Evolutionary conservation across 1,140 invertebrate species (phyloP).

Genomic region (Pogonomyrmex barbatus): DNA sequence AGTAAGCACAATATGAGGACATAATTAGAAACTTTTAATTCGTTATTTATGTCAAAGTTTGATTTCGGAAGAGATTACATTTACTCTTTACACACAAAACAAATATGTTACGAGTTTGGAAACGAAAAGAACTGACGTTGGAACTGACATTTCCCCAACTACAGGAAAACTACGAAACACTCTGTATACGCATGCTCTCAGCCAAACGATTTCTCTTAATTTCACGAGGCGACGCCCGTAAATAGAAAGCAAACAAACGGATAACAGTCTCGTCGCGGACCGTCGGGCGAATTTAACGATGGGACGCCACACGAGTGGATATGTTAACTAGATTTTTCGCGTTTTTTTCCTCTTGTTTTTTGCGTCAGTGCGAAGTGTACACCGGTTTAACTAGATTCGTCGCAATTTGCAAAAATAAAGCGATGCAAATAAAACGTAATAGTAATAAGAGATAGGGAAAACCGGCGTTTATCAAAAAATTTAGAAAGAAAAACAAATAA

Average conservation of each 20-base stretch:
- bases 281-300: slow-evolving; percentile 60
- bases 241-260: slow-evolving; percentile 61
- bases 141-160: slow-evolving; percentile 41
- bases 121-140: slow-evolving; percentile 24
- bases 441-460: slow-evolving; percentile 15
- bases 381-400: slow-evolving; percentile 49
- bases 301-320: slow-evolving; percentile 48
- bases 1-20: background rate
- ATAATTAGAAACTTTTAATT: slow-evolving; percentile 5
- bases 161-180: slow-evolving; percentile 41
- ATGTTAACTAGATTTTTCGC: slow-evolving; percentile 55
- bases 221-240: slow-evolving; percentile 53
- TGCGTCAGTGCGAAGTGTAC: background rate
- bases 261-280: slow-evolving; percentile 53
- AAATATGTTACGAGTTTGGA: slow-evolving; percentile 29
- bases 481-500: background rate
- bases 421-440: slow-evolving; percentile 19
- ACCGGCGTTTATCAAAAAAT: slow-evolving; percentile 31
- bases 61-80: slow-evolving; percentile 33
- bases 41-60: background rate
- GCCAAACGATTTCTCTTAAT: slow-evolving; percentile 62
- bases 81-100: background rate
- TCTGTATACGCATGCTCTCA: slow-evolving; percentile 42
- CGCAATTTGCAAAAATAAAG: slow-evolving; percentile 41
- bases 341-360: slow-evolving; percentile 32